Percentiles rank a stretch among this genome's conserved stretches.
Evolutionary conservation across 1,140 invertebrate species (phyloP).

Genomic region (Radopholus similis): DNA sequence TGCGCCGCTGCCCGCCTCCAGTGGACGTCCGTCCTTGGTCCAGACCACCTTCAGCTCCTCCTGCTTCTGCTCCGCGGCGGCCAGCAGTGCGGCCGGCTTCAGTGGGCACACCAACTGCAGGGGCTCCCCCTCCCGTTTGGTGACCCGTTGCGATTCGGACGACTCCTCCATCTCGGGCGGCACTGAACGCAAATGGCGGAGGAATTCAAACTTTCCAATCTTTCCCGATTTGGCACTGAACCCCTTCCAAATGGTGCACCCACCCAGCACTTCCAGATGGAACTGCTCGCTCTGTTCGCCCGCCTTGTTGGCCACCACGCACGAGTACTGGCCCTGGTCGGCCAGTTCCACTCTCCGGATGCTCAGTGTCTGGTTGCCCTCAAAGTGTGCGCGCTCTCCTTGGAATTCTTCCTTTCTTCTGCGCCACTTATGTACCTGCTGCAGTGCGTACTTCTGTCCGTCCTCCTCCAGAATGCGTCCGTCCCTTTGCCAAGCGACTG

Average conservation of each 20-base stretch:
- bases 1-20: conserved; percentile 5
- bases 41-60: conserved; percentile 42
- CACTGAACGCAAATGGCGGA: conserved; percentile 35
- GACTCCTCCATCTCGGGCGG: conserved; percentile 45
- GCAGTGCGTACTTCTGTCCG: conserved; percentile 14
- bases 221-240: background rate
- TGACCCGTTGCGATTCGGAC: conserved; percentile 24
- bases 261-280: conserved; percentile 11
- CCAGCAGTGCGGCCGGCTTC: conserved; percentile 16
- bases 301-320: conserved; percentile 46
- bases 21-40: conserved; percentile 51
- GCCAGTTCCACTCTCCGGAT: conserved; percentile 33
- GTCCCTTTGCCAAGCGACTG: conserved; percentile 61
- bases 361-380: conserved; percentile 55
- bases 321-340: conserved; percentile 48
- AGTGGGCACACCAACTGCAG: conserved; percentile 49
- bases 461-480: conserved; percentile 47
- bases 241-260: background rate
- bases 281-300: conserved; percentile 8
- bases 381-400: background rate
- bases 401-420: too few species aligned
- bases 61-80: background rate
- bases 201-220: background rate
- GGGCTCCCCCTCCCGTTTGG: conserved; percentile 45
- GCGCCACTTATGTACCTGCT: conserved; percentile 11